Conservation (phyloP, 2,113 vertebrate species). For the Poeciliopsis occidentalis region DNA sequence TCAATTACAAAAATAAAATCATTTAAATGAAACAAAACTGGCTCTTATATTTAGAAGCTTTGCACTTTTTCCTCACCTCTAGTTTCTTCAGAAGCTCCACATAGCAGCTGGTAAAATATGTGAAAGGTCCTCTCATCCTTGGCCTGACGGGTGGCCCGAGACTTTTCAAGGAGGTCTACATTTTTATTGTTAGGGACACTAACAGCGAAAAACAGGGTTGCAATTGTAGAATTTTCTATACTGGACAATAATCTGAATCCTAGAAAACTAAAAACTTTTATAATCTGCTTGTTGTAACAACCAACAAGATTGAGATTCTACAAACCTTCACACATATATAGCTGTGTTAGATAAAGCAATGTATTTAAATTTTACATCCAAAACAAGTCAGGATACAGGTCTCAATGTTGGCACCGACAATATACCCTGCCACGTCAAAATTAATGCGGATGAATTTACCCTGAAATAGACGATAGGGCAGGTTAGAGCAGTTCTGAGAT, state of each 20-base stretch:
- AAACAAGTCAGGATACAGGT: constrained; percentile 82
- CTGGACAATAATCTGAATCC: background rate
- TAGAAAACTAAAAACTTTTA: background rate
- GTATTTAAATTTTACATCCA: too few relatives aligned
- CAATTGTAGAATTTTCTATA: background rate
- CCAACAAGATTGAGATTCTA: background rate
- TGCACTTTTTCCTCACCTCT: constrained; percentile 72
- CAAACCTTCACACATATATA: background rate
- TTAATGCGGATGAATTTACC: constrained; percentile 88
- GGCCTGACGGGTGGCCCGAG: constrained; percentile 88
- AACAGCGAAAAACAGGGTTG: background rate
- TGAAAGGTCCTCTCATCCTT: constrained; percentile 92
- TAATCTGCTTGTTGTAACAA: too few relatives aligned
- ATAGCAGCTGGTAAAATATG: constrained; percentile 89
- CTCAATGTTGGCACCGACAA: constrained; percentile 87
- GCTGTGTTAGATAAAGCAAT: too few relatives aligned
- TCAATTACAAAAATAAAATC: background rate
- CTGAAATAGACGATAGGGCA: constrained; percentile 51
- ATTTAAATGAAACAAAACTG: background rate
- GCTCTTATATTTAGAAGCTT: too few relatives aligned
- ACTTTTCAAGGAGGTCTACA: constrained; percentile 91
- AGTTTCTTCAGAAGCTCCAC: constrained; percentile 82
- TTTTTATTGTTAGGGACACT: constrained; percentile 66
- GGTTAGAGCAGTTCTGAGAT: constrained; percentile 6
- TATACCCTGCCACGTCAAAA: constrained; percentile 85